Base-by-base conservation (phyloP, 2,888 invertebrate genomes). In the Myopa testacea region DNA sequence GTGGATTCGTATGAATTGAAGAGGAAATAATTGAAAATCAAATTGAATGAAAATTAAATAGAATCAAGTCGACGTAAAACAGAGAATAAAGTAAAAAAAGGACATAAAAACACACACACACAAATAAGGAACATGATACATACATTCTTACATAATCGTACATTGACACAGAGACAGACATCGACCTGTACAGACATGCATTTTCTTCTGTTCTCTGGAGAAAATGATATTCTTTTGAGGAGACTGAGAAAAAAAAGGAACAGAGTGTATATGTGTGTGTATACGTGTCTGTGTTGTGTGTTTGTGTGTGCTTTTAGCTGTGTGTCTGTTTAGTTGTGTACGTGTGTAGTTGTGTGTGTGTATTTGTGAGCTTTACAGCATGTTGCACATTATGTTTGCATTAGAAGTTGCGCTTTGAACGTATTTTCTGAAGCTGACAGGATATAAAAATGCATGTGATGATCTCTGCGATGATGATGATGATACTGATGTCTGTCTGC, bases 1-100 rank as follows among this genome's bases (percentile, higher is more conserved):
- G 26, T 50, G 10, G 50, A 50, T 74, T 80, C 77, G 80, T 80
- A 81, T 80, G 75, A 81, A 82, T 79, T 80, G 80, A 79, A 81
- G 81, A 81, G 82, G 81, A 82, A 83, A 81, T 83, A 83, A 83
- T 83, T 83, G 83, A 82, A 83, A 83, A 83, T 83, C 81, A 83
- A 83, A 83, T 83, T 83, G 82, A 83, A 83, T 83, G 83, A 81
- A 83, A 83, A 83, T 83, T 83, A 83, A 82, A 83, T 83, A 81
- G 81, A 83, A 82, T 83, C 81, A 82, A 81, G 14, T 34, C n/a
- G 70, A 4, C 34, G 19, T n/a, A 69, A 69, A 69, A 69, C 26
- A 40, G 16, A 1, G 26, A 26, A 70, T 12, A 34, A 55, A n/a
- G 37, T 70, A 14, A 58, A 70, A 55, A 52, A 55, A 34, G 45